Conservation (phyloP, 2,797 vertebrate species). For the Pipistrellus nathusii region DNA sequence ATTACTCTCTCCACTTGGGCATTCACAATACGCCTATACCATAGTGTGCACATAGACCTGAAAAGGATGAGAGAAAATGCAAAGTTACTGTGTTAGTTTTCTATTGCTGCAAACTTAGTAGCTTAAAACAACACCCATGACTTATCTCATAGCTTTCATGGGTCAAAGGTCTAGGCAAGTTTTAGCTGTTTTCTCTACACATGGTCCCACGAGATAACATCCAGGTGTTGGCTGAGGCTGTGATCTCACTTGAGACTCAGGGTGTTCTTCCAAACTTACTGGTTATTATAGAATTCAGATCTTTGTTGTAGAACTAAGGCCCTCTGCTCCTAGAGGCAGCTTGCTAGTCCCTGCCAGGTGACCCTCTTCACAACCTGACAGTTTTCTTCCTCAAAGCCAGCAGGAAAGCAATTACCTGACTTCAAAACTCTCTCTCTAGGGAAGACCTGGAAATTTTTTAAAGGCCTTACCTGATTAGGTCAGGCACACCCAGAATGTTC, state of each 20-base stretch:
- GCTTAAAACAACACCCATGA: not conserved
- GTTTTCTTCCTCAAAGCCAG: constrained; percentile 19
- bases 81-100: not conserved
- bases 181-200: not conserved
- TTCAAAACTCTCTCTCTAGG: not conserved
- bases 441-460: not conserved
- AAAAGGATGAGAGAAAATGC: not conserved
- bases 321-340: not conserved
- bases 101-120: not conserved
- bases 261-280: not conserved
- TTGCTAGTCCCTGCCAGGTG: not conserved
- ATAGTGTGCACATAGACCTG: not conserved
- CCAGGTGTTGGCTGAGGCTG: not conserved
- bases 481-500: not conserved
- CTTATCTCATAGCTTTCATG: constrained; percentile 4
- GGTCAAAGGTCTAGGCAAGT: not conserved
- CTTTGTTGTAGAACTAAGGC: not conserved
- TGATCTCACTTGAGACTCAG: not conserved
- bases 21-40: not conserved
- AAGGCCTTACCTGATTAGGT: not conserved
- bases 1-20: not conserved
- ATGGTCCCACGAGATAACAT: not conserved
- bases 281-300: not conserved
- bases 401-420: not conserved
- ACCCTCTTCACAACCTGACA: not conserved